phyloP scores from a whole-genome alignment of 2,888 invertebrate species.

The Leucophenga montana region DNA sequence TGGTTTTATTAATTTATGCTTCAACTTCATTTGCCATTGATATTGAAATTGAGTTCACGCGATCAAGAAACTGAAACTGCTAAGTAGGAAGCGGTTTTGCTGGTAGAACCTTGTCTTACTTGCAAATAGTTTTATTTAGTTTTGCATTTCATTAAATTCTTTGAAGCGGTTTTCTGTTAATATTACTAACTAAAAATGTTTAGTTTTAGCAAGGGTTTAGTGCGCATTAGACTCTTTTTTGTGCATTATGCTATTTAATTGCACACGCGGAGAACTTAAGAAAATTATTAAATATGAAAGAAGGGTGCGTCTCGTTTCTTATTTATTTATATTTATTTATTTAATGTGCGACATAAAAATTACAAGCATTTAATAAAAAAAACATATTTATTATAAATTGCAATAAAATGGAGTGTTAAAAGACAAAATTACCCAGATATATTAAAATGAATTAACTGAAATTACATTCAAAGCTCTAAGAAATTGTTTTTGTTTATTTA shows the following conservation, averaged over 20 bases:
- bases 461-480: too few species aligned
- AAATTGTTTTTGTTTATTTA: too few species aligned
- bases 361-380: too few species aligned
- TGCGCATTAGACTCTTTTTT: neutral
- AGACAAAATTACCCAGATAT: too few species aligned
- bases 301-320: conserved; percentile 49
- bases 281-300: conserved; percentile 45
- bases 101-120: conserved; percentile 49
- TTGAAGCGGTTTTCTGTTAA: neutral
- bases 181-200: neutral
- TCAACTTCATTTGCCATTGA: neutral
- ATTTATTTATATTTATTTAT: too few species aligned
- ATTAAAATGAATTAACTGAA: too few species aligned
- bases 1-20: conserved; percentile 1
- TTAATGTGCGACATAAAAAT: too few species aligned
- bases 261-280: conserved; percentile 44
- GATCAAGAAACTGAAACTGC: neutral
- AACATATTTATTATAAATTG: too few species aligned
- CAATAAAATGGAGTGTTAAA: too few species aligned
- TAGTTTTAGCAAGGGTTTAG: neutral
- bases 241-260: neutral
- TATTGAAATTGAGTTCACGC: neutral
- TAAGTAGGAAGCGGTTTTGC: conserved; percentile 38
- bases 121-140: neutral
- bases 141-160: conserved; percentile 4